A percentile compares a stretch with the other conserved stretches of the same genome.
Evolutionary conservation across 2,888 invertebrate genomes (phyloP).

Genomic region (Calliscelio sp.): DNA sequence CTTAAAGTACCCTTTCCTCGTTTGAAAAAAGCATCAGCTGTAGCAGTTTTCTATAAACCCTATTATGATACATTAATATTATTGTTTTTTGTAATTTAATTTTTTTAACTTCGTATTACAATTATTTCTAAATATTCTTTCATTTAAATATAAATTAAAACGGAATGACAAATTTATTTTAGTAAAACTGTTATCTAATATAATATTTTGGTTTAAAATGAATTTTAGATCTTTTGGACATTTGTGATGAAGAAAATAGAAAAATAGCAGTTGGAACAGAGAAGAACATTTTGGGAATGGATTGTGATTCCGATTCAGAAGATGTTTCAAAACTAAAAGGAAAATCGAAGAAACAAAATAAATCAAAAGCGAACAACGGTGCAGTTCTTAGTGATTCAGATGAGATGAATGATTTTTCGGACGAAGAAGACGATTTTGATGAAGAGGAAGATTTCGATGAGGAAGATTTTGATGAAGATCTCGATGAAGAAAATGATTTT

Average conservation of each 20-base stretch:
- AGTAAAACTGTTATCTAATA: too few relatives aligned
- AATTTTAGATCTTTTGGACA: constrained; percentile 86
- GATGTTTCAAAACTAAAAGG: constrained; percentile 80
- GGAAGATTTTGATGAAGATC: constrained; percentile 83
- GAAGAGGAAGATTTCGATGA: constrained; percentile 79
- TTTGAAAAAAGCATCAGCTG: constrained; percentile 99
- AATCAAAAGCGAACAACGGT: too few relatives aligned
- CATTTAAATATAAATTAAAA: too few relatives aligned
- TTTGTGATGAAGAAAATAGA: constrained; percentile 90
- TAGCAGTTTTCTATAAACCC: constrained; percentile 98
- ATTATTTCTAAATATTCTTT: too few relatives aligned
- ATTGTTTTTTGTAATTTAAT: too few relatives aligned
- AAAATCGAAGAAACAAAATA: constrained; percentile 77
- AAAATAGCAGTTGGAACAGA: constrained; percentile 88
- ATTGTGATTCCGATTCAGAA: constrained; percentile 88
- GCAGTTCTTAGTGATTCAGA: too few relatives aligned
- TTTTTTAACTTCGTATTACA: too few relatives aligned
- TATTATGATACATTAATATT: too few relatives aligned
- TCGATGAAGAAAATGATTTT: constrained; percentile 64
- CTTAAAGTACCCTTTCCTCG: constrained; percentile 97
- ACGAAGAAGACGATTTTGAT: constrained; percentile 77
- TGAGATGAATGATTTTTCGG: constrained; percentile 83
- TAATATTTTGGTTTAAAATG: too few relatives aligned
- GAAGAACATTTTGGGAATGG: constrained; percentile 88
- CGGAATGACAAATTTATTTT: too few relatives aligned